Base-by-base conservation (phyloP, 2,797 vertebrate species). In the Cacajao melanocephalus region DNA sequence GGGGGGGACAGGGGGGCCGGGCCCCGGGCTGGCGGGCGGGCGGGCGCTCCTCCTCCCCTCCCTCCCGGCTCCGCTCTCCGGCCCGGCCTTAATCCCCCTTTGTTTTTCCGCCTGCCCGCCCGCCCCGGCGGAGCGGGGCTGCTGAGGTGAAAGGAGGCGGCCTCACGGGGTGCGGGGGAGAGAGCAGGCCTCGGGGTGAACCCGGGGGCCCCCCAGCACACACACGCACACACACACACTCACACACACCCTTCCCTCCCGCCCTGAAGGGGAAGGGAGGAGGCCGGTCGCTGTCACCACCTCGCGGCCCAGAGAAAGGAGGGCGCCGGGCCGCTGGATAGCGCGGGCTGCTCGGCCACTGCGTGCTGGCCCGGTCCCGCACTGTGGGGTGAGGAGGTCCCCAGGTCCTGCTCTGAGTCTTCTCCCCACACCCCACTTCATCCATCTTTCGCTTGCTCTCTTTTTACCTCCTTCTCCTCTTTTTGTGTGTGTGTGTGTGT, bases 31-130 rank as follows among this genome's bases (percentile, higher is more conserved):
- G 96, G 97, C 96, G 96, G 94, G 96, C 97, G 96, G 94, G 97
- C 98, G 81, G 96, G 96, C 97, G 97, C 97, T 96, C 97, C 98
- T 97, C 95, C 97, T 97, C 98, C 97, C 97, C 96, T 97, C 96
- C 97, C 95, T 97, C 97, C 97, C 96, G 95, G 95, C 96, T 76
- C 97, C 83, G 97, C 98, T 93, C 97, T 94, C 96, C 97, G 97
- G 97, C 97, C 97, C 97, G 98, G 98, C 96, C 97, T 96, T 98
- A 98, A 98, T 97, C 97, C 98, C 97, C 97, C 97, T 98, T 98
- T 98, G 98, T 98, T 98, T 98, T 98, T 97, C 96, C 95, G 97
- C 98, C 97, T 95, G 97, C 98, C 58, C 52, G 61, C 61, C 96
- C 96, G 98, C 96, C 81, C 93, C 81, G 86, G 93, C 96, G 94